A percentile compares a stretch with the other conserved stretches of the same genome.
These are phyloP conservation scores for Crocodylus rhombifer DNA, from an alignment of 2,797 vertebrate species.

Conservation along the genomic window DNA sequence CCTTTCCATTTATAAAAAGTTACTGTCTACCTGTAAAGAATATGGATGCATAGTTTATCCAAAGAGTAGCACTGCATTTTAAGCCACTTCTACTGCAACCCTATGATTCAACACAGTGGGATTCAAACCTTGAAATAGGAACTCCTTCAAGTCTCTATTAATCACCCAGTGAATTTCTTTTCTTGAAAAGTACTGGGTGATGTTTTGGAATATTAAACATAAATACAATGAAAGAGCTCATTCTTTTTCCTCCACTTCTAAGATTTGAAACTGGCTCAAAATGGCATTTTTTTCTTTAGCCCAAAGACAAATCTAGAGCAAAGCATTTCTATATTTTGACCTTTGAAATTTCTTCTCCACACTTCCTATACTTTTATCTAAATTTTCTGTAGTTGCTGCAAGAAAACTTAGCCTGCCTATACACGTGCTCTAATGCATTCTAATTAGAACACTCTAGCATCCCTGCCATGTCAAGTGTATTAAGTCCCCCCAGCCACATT, in stretches of 20 bases:
- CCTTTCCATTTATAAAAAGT: not conserved
- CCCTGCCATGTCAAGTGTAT: too few relatives aligned
- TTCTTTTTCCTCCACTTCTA: not conserved
- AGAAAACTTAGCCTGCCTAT: too few relatives aligned
- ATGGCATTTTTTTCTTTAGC: not conserved
- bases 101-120: not conserved
- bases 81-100: not conserved
- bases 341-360: not conserved
- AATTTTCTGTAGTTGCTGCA: not conserved
- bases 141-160: not conserved
- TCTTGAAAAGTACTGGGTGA: not conserved
- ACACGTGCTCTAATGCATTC: too few relatives aligned
- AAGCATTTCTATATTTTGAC: not conserved
- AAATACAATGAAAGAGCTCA: not conserved
- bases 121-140: not conserved
- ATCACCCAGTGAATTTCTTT: not conserved
- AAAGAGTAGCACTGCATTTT: not conserved
- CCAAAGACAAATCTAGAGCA: not conserved
- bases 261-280: not conserved
- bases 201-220: not conserved
- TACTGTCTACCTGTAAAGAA: not conserved
- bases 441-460: too few relatives aligned
- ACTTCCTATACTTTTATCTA: not conserved
- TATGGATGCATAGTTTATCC: not conserved
- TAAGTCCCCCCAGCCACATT: too few relatives aligned